Base-by-base conservation (phyloP, 2,113 vertebrate genomes). In the Calidris pugnax region DNA sequence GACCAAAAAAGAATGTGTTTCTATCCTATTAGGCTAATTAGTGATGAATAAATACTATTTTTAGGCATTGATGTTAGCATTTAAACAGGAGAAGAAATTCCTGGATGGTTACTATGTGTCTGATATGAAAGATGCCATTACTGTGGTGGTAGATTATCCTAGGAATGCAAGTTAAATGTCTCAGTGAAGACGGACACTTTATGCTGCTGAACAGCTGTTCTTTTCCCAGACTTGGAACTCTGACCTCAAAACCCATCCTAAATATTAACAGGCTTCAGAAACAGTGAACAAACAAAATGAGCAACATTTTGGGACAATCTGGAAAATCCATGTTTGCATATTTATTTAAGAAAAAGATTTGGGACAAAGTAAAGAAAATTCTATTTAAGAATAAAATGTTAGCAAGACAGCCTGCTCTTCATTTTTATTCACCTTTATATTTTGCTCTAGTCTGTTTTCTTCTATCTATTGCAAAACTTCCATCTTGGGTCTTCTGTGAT, bases 261-360 rank as follows among this genome's bases (percentile, higher is more conserved):
- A 93, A 90, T 97, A 68, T 89, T 93, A 95, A 96, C 19, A 26
- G 66, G 7, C 62, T 91, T 93, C 68, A 95, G 82, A 83, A 93
- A 57, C 39, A 79, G 16, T 66, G 35, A 26, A 22, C 27, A 79
- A 75, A 66, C 6, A 26, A 66, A 89, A 51, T 14, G 9, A 85
- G n/a, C 20, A 67, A 3, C 5, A 3, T 7, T 53, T 82, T 64
- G 28, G 18, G 26, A 50, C 41, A 14, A 41, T 81, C 26, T 45
- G 41, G 11, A 10, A 39, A 82, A 83, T 62, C 27, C 0, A 9
- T 15, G 8, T n/a, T 71, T 71, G n/a, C 9, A 6, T 62, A 15
- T 45, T 81, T 74, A 27, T 80, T 71, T 83, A 4, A 20, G 19
- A 47, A 69, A n/a, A 51, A 1, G 26, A 47, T 33, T 43, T 68